Evolutionary conservation across 2,888 invertebrate genomes (phyloP).

Genomic region (Sthenelais limicola): DNA sequence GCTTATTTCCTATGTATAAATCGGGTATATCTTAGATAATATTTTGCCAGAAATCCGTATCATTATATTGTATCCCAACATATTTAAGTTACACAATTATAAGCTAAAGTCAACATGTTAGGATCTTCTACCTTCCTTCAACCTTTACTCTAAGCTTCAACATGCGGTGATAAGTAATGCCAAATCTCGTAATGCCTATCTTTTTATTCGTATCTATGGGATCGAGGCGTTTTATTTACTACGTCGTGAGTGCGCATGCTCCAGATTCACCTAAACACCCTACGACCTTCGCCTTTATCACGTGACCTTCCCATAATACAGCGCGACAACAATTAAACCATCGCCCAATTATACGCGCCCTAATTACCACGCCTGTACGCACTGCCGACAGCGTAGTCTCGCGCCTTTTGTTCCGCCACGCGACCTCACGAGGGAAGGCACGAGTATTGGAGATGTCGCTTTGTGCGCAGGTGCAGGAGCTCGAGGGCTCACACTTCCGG

Average conservation of each 20-base stretch:
- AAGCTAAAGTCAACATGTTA: too few relatives aligned
- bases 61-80: too few relatives aligned
- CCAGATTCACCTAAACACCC: not conserved
- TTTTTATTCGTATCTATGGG: too few relatives aligned
- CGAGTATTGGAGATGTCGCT: constrained; percentile 8
- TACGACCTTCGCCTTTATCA: not conserved
- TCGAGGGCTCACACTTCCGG: constrained; percentile 33
- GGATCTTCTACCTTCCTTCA: too few relatives aligned
- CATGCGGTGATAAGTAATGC: too few relatives aligned
- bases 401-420: constrained; percentile 23
- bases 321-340: constrained; percentile 21
- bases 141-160: too few relatives aligned
- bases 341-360: constrained; percentile 28
- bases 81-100: too few relatives aligned
- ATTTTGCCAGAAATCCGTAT: too few relatives aligned
- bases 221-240: not conserved
- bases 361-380: constrained; percentile 4
- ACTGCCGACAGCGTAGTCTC: not conserved
- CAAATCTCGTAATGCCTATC: too few relatives aligned
- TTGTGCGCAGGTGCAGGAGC: constrained; percentile 37
- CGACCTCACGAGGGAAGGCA: constrained; percentile 10
- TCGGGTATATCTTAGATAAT: too few relatives aligned
- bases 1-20: too few relatives aligned
- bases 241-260: not conserved
- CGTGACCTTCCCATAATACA: constrained; percentile 14